A percentile compares a stretch with the other conserved stretches of the same genome.
Evolutionary conservation across 2,797 vertebrate species (phyloP).

Genomic region (Argyrosomus regius): DNA sequence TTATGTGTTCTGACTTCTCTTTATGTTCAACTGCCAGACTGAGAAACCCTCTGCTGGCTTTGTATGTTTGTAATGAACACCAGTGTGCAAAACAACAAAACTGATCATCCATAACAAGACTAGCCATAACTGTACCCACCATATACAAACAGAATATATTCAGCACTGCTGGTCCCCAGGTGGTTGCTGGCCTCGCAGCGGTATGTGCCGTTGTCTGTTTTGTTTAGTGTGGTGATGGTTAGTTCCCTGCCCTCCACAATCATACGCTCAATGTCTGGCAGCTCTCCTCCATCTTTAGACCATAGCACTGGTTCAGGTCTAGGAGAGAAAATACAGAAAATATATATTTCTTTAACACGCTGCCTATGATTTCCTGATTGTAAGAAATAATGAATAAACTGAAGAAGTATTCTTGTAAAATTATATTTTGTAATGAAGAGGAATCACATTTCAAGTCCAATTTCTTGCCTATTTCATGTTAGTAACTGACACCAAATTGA

Average conservation of each 20-base stretch:
- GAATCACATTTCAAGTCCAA: constrained; percentile 9
- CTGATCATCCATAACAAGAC: constrained; percentile 20
- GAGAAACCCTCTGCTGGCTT: constrained; percentile 17
- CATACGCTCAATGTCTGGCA: constrained; percentile 97
- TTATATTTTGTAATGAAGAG: background rate
- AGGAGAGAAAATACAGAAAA: constrained; percentile 32
- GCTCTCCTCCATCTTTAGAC: constrained; percentile 97
- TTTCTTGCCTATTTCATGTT: constrained; percentile 6
- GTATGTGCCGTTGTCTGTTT: constrained; percentile 99
- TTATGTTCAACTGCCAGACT: background rate
- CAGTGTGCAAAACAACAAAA: constrained; percentile 10
- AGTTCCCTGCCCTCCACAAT: constrained; percentile 96
- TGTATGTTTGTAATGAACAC: constrained; percentile 17
- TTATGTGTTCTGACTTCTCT: background rate
- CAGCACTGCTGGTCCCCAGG: constrained; percentile 95
- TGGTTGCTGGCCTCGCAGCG: constrained; percentile 97
- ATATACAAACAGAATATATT: constrained; percentile 96
- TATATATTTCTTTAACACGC: background rate
- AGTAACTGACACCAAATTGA: constrained; percentile 11
- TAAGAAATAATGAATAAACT: background rate
- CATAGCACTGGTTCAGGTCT: constrained; percentile 97
- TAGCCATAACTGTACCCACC: constrained; percentile 86
- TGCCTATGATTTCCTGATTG: background rate
- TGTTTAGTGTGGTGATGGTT: constrained; percentile 96
- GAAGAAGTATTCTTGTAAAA: background rate